Percentiles rank a stretch among this genome's conserved stretches.
phyloP scores from a whole-genome alignment of 2,113 vertebrate genomes.

The Toxotes jaculatrix region DNA sequence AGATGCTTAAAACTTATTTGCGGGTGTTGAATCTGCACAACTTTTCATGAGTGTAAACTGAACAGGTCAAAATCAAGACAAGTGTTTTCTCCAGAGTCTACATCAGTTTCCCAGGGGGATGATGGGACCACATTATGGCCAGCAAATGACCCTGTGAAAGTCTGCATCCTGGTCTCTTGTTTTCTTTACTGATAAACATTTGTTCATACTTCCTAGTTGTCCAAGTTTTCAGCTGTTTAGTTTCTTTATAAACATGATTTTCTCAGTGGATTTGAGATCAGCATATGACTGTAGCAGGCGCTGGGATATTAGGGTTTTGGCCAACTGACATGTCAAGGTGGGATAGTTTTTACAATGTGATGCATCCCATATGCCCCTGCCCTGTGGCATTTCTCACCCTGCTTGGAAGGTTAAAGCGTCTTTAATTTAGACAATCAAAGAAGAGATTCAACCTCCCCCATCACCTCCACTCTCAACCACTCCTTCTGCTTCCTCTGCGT shows the following conservation, averaged over 20 bases:
- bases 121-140: not conserved
- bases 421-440: slow-evolving; percentile 41
- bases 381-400: slow-evolving; percentile 38
- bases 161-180: slow-evolving; percentile 34
- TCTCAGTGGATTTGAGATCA: slow-evolving; percentile 37
- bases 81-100: not conserved
- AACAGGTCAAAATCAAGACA: not conserved
- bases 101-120: not conserved
- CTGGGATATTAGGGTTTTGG: slow-evolving; percentile 11
- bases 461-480: slow-evolving; percentile 6
- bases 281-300: not conserved
- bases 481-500: not conserved
- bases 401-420: slow-evolving; percentile 23
- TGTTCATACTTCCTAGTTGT: slow-evolving; percentile 30
- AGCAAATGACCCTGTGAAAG: slow-evolving; percentile 29
- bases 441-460: not conserved
- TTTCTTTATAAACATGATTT: slow-evolving; percentile 38
- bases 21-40: not conserved
- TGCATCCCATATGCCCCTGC: slow-evolving; percentile 46
- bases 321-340: slow-evolving; percentile 47
- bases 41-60: not conserved
- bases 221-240: slow-evolving; percentile 21
- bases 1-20: not conserved
- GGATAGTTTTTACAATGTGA: slow-evolving; percentile 54
- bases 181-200: slow-evolving; percentile 45